These are phyloP conservation scores for Apocheima hispidaria DNA, from an alignment of 2,888 invertebrate species.

Conservation along the genomic window DNA sequence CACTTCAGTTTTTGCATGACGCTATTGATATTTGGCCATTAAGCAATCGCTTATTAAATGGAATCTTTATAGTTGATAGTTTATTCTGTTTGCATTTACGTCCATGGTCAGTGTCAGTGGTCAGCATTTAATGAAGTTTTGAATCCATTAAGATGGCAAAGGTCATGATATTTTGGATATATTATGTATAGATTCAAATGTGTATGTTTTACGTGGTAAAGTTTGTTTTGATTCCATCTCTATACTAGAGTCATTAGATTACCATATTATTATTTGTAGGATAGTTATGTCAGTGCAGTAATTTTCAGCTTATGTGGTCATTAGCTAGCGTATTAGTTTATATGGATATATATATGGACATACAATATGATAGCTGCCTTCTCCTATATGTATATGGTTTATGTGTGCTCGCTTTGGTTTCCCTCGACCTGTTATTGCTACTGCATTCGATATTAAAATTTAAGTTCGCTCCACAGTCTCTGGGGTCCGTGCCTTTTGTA, in stretches of 20 bases:
- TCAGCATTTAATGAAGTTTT: constrained; percentile 16
- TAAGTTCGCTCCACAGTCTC: too few relatives aligned
- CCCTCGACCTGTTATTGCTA: too few relatives aligned
- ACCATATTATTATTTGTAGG: neutral
- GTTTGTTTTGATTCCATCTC: neutral
- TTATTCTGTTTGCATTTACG: constrained; percentile 19
- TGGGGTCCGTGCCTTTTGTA: too few relatives aligned
- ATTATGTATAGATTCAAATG: neutral
- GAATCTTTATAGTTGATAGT: constrained; percentile 22
- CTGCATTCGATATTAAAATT: too few relatives aligned
- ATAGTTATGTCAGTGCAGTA: too few relatives aligned
- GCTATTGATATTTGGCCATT: constrained; percentile 28
- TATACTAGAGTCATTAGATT: neutral
- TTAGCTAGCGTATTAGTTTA: too few relatives aligned
- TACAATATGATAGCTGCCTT: too few relatives aligned
- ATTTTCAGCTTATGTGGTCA: neutral
- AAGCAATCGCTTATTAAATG: constrained; percentile 23
- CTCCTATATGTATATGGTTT: too few relatives aligned
- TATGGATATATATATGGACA: too few relatives aligned
- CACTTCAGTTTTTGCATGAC: constrained; percentile 36
- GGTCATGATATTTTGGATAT: constrained; percentile 16
- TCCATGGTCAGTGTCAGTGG: constrained; percentile 14
- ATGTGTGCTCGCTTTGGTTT: too few relatives aligned
- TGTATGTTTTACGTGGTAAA: neutral
- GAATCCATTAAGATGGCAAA: constrained; percentile 14